Evolutionary conservation across 2,113 vertebrate species (phyloP).

Genomic region (Bubo blakistoni): DNA sequence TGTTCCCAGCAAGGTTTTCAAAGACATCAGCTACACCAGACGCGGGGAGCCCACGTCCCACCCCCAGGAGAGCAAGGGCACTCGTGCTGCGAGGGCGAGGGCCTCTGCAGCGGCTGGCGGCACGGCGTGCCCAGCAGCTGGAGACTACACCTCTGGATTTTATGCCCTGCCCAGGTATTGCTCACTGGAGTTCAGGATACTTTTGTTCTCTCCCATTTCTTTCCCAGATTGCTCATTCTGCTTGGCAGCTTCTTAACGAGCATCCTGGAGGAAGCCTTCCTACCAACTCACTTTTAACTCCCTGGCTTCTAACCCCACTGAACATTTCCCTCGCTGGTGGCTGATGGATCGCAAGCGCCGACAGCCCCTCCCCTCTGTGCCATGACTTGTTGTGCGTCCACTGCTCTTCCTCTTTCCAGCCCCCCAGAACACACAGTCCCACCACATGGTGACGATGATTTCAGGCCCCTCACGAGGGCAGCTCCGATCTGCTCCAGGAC

Average conservation of each 20-base stretch:
- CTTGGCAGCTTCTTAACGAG: not conserved
- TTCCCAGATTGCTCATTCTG: not conserved
- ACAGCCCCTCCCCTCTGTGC: not conserved
- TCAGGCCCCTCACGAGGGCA: not conserved
- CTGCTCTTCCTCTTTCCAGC: not conserved
- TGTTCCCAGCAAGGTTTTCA: not conserved
- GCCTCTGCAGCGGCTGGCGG: not conserved
- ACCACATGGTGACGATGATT: not conserved
- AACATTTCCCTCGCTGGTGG: not conserved
- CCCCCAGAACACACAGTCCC: not conserved
- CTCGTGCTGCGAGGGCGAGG: not conserved
- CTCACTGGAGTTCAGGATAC: not conserved
- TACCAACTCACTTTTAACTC: not conserved
- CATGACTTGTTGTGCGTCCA: too few relatives aligned
- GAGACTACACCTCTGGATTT: not conserved
- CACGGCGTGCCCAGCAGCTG: not conserved
- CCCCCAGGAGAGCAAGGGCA: not conserved
- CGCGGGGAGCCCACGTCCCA: not conserved
- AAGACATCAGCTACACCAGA: not conserved
- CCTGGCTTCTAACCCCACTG: not conserved
- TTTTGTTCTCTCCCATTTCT: not conserved
- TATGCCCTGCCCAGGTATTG: not conserved
- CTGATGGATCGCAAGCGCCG: not conserved
- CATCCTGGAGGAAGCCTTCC: not conserved
- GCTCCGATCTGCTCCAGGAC: not conserved